Evolutionary conservation across 2,113 vertebrate genomes (phyloP), one percentile per base, ranked within the genome.

Genomic region (Ornithorhynchus anatinus): DNA sequence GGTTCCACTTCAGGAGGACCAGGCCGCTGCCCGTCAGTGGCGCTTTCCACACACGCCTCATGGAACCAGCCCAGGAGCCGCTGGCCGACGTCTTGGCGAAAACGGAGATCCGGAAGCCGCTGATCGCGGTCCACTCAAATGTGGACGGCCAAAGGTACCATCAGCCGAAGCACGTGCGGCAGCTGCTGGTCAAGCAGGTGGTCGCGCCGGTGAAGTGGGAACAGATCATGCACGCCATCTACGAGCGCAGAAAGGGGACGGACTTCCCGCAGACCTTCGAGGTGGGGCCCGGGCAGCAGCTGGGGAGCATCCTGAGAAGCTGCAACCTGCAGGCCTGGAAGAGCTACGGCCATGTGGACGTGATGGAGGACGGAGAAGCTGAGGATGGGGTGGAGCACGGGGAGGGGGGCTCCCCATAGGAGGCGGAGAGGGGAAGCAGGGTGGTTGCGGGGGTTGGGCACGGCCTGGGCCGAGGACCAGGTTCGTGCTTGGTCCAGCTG

Each of bases 121-220:
- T 96, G 75, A 76, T 99, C 13, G 86, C 78, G 0, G 95, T 99
- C 20, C 92, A 98, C 85, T 95, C 96, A 57, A 99, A 98, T 2
- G 94, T 98, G 1, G 82, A 93, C 1, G 94, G 94, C 38, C 93
- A 92, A 2, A 93, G 92, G 47, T 99, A 99, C 86, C 85, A 78
- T 87, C 90, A 94, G 5, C 69, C 92, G 1, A 79, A 75, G 8
- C 93, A 96, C 67, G 85, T 99, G 31, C 76, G 54, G 31, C 81
- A 86, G 45, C 91, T 95, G 90, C 90, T 99, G 71, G 89, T 72
- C 27, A 94, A 91, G 86, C 98, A 99, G 89, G 81, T 98, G 80
- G 93, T 96, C 36, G 95, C 92, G 1, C 96, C 98, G 0, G 97
- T 99, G 39, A 90, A 93, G 78, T 99, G 98, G 98, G 97, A 99